Base-by-base conservation (phyloP, 2,113 vertebrate species). In the Parus major region DNA sequence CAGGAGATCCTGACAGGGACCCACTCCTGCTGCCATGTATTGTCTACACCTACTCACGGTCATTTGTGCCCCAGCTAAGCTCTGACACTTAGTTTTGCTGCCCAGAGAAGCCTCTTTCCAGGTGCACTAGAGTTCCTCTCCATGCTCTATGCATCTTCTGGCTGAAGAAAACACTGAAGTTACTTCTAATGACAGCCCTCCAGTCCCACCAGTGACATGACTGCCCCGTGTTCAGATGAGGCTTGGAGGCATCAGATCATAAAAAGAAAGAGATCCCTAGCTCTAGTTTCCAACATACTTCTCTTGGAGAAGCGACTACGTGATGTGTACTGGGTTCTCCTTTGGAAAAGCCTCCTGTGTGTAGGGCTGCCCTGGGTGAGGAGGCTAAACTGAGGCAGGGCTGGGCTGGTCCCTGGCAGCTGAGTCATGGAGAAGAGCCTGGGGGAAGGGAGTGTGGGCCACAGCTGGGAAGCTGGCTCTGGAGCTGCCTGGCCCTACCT, bases 11-110 rank as follows among this genome's bases (percentile, higher is more conserved):
- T 50, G 47, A 28, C 24, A 75, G 35, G 23, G 28, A 46, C 35
- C 33, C 20, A 33, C 5, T 80, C 15, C 12, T 66, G 22, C 68
- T 52, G 23, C 4, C 23, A 10, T 0, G 0, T 28, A 9, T 21
- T 79, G 8, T 61, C 44, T 50, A 33, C 8, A 66, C 7, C 22
- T 46, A 3, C 16, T 53, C 2, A 1, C 3, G 7, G 39, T 36
- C 35, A 18, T 50, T 53, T 50, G 17, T 42, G 29, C 4, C 12
- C 7, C 11, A 70, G 21, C 8, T 52, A 18, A 42, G 16, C 5
- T 65, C 44, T 36, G 31, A n/a, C 36, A 28, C 28, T 31, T 22
- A 11, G 9, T 12, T 80, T 44, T 69, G 15, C 35, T 88, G 50
- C 29, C 17, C 28, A 61, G 52, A 63, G 24, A 22, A 68, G 33